Evolutionary conservation across 1,140 invertebrate species (phyloP), one percentile per base, ranked within the genome.

Genomic region (Pteromalus puparum): DNA sequence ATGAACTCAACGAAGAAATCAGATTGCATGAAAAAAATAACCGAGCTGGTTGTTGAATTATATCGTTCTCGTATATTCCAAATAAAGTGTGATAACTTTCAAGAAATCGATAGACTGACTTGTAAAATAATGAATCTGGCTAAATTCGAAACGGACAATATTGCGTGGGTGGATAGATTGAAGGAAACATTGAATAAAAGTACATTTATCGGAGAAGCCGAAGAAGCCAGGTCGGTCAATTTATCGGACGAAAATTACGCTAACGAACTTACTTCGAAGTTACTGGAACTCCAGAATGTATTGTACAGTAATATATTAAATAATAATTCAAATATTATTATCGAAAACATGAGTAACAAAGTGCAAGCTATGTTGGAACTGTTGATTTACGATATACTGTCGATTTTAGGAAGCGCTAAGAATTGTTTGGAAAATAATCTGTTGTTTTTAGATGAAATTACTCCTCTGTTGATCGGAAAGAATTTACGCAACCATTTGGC

Each of bases 401-500:
- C 80, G 28, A 86, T 85, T 26, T 67, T 82, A 87, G 73, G 73
- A 7, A 26, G 18, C 38, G 72, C 65, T 34, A 65, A 83, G 10
- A 85, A 92, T 91, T 0, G 92, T 93, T 80, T 88, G 88, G 68
- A 90, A 92, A 73, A 92, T 93, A 26, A 93, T 93, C 12, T 89
- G 92, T 7, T 65, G 1, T 72, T 84, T 94, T 26, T 94, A 12
- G 90, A 91, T 24, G 90, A 91, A 9, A 92, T 92, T 0, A 92
- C 91, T 0, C 90, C 94, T 89, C 89, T 93, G 2, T 93, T 94
- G 77, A 91, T 91, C 79, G 91, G 93, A 18, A 94, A 94, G 87
- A 92, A 93, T 82, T 91, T 90, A 46, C 93, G 93, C 0, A 84
- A 84, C 30, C 70, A 86, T 68, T 81, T 86, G 91, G 93, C 86